Percentiles rank a stretch among this genome's conserved stretches.
Evolutionary conservation across 2,888 invertebrate genomes (phyloP).

Genomic region (Nasonovia ribisnigri): DNA sequence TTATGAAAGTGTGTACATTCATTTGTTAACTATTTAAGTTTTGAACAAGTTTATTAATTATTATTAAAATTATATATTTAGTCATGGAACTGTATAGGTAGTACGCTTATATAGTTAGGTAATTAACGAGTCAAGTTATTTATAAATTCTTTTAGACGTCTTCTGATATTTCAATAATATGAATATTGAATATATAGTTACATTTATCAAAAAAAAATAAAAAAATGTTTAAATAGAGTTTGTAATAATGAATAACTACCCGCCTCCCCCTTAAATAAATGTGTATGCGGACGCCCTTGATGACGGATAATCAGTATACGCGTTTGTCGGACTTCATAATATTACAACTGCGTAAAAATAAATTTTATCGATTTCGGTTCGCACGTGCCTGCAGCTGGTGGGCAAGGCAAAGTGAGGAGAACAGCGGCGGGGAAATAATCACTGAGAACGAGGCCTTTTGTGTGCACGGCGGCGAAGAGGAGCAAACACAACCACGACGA

Average conservation of each 20-base stretch:
- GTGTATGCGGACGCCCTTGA: not conserved
- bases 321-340: not conserved
- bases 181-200: not conserved
- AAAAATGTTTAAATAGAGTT: too few relatives aligned
- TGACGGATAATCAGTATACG: not conserved
- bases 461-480: not conserved
- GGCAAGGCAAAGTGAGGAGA: not conserved
- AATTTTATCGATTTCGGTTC: conserved; percentile 39
- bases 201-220: not conserved
- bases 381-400: not conserved
- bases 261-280: not conserved
- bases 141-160: not conserved
- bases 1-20: not conserved
- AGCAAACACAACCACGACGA: not conserved
- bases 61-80: not conserved
- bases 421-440: not conserved
- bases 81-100: not conserved
- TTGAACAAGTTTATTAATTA: not conserved
- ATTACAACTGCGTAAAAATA: not conserved
- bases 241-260: not conserved
- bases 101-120: not conserved
- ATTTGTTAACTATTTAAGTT: not conserved
- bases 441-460: not conserved
- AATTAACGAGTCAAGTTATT: not conserved
- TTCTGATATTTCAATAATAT: not conserved